Conservation (phyloP, 2,113 vertebrate genomes). For the Myotis yumanensis region DNA sequence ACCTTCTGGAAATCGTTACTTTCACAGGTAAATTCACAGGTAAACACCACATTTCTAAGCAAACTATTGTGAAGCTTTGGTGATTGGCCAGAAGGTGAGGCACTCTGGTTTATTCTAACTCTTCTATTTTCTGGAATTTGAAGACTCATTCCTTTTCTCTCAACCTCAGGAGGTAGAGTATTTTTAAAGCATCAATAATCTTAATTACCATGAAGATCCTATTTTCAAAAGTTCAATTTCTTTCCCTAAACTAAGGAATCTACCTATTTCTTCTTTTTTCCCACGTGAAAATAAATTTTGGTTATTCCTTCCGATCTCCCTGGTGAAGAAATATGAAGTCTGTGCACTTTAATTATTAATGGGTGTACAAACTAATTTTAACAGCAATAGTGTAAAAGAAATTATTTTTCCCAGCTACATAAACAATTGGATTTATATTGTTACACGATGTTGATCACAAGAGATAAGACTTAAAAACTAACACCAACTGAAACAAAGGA, state of each 20-base stretch:
- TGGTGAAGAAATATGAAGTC: conserved; percentile 21
- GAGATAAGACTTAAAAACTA: conserved; percentile 42
- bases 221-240: background rate
- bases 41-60: background rate
- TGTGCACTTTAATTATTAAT: background rate
- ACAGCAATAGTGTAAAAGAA: background rate
- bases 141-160: background rate
- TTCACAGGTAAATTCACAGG: background rate
- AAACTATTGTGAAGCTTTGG: background rate
- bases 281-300: background rate
- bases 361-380: conserved; percentile 27
- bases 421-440: conserved; percentile 56
- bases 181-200: background rate
- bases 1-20: background rate
- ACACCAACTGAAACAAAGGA: conserved; percentile 59
- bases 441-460: conserved; percentile 45
- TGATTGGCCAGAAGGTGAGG: background rate
- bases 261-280: background rate
- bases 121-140: background rate
- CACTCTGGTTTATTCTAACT: background rate
- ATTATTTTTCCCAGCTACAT: background rate
- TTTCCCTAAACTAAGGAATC: conserved; percentile 20
- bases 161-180: background rate
- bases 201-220: background rate
- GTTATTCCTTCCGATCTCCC: background rate